Percentiles rank a stretch among this genome's conserved stretches.
Conservation (phyloP, 1,140 invertebrate genomes). For the Plutomurus gul region DNA sequence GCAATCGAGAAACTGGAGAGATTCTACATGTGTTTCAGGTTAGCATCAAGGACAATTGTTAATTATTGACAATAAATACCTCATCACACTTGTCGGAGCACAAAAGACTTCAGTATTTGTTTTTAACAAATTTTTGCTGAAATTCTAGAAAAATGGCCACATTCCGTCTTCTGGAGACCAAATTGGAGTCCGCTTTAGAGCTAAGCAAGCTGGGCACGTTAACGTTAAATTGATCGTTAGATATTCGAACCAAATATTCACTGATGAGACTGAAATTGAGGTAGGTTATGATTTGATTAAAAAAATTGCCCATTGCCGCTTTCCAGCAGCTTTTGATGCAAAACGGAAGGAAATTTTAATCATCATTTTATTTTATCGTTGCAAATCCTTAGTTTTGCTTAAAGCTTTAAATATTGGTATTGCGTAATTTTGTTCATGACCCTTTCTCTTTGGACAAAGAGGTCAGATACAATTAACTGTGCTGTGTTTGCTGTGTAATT, state of each 20-base stretch:
- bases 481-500: too few species aligned
- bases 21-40: slow-evolving; percentile 45
- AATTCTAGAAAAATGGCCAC: slow-evolving; percentile 48
- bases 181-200: slow-evolving; percentile 58
- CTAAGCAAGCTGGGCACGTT: slow-evolving; percentile 59
- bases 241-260: slow-evolving; percentile 53
- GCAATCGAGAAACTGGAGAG: slow-evolving; percentile 56
- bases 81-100: too few species aligned
- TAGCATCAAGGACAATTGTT: not conserved
- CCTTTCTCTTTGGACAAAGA: too few species aligned
- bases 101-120: too few species aligned
- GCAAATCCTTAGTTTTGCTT: not conserved
- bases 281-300: slow-evolving; percentile 51
- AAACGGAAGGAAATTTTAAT: not conserved
- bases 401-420: not conserved
- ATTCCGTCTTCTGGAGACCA: slow-evolving; percentile 56
- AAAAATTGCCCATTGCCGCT: too few species aligned
- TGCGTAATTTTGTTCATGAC: too few species aligned
- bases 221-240: slow-evolving; percentile 58
- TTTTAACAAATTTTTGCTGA: too few species aligned
- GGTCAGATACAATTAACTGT: too few species aligned
- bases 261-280: slow-evolving; percentile 60
- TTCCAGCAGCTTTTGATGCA: too few species aligned
- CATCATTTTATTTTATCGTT: not conserved
- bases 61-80: not conserved